Conservation (phyloP, 2,113 vertebrate genomes). For the human (Homo sapiens) region DNA sequence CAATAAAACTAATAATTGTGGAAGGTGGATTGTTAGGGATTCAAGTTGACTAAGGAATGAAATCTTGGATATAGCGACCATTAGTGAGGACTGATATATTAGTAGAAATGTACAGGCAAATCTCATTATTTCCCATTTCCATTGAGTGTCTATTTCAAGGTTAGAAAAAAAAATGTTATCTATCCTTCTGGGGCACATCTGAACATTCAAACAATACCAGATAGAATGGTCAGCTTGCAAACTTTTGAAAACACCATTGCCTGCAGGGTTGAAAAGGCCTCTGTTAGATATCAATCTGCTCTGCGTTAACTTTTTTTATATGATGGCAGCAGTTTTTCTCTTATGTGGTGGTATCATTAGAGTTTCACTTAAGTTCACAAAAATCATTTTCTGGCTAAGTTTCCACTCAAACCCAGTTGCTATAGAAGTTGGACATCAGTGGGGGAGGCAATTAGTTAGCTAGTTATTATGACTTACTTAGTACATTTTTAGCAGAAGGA, state of each 20-base stretch:
- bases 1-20: not conserved
- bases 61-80: slow-evolving; percentile 26
- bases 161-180: slow-evolving; percentile 59
- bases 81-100: slow-evolving; percentile 44
- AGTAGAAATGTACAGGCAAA: slow-evolving; percentile 65
- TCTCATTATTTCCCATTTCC: slow-evolving; percentile 75
- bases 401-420: slow-evolving; percentile 62
- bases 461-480: slow-evolving; percentile 72
- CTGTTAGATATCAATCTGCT: slow-evolving; percentile 65
- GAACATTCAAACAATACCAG: slow-evolving; percentile 76
- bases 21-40: not conserved
- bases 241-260: slow-evolving; percentile 78
- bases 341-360: slow-evolving; percentile 75
- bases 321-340: slow-evolving; percentile 65
- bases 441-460: slow-evolving; percentile 74
- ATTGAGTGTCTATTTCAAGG: slow-evolving; percentile 70
- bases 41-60: slow-evolving; percentile 14
- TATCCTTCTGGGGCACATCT: slow-evolving; percentile 60
- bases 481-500: slow-evolving; percentile 57
- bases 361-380: slow-evolving; percentile 74
- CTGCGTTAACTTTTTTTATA: slow-evolving; percentile 65
- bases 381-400: slow-evolving; percentile 73
- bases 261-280: slow-evolving; percentile 71
- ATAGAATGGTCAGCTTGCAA: slow-evolving; percentile 73
- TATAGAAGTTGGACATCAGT: slow-evolving; percentile 68